phyloP scores from a whole-genome alignment of 2,113 vertebrate species.

The Ciconia maguari region DNA sequence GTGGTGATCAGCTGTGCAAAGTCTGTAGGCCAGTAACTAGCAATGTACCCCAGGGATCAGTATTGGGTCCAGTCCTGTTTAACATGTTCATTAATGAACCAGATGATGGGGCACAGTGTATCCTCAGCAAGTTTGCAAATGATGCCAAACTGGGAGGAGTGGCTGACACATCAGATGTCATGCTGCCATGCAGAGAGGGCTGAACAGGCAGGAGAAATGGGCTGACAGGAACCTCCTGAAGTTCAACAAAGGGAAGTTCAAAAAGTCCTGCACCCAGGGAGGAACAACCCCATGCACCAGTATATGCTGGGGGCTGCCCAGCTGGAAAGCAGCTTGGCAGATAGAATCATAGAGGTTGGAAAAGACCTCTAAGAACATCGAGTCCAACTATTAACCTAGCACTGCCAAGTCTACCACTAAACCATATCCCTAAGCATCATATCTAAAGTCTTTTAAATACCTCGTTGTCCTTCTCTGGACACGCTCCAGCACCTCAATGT shows the following conservation, averaged over 20 bases:
- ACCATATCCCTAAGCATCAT: no score
- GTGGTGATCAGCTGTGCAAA: not conserved
- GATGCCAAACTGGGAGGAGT: not conserved
- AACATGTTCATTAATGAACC: not conserved
- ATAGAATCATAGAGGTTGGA: not conserved
- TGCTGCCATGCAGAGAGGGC: not conserved
- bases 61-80: not conserved
- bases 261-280: not conserved
- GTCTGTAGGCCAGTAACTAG: not conserved
- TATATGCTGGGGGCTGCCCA: not conserved
- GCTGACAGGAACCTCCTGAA: not conserved
- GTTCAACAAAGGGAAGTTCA: not conserved
- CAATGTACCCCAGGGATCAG: not conserved
- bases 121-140: not conserved
- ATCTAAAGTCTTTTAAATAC: no score
- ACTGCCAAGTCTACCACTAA: no score
- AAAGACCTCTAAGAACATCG: no score
- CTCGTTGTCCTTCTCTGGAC: no score
- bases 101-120: not conserved
- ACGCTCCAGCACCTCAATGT: no score
- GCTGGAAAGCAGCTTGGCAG: not conserved
- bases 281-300: not conserved
- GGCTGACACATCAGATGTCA: not conserved
- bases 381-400: no score
- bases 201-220: not conserved